Base-by-base conservation (phyloP, 2,797 vertebrate genomes). In the Phataginus tetradactyla region DNA sequence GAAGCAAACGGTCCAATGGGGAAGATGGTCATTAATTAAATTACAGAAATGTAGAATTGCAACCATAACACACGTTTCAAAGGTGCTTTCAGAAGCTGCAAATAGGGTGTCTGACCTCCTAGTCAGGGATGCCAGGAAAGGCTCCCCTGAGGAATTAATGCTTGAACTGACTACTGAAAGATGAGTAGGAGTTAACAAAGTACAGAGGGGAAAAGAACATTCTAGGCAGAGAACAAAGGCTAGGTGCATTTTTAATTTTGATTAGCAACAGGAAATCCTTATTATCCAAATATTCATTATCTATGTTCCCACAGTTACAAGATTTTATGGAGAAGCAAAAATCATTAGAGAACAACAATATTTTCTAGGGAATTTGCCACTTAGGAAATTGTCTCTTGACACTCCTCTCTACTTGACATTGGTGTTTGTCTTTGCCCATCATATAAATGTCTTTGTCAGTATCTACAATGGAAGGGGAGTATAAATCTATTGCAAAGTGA, bases 301-400 rank as follows among this genome's bases (percentile, higher is more conserved):
- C 42, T 86, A 64, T 96, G 39, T 90, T 32, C 27, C 27, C 37
- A 90, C 11, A 77, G 23, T 85, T 92, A 64, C 13, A 95, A 72
- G 45, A 80, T 68, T 94, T 94, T 96, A 75, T 95, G 21, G 15
- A 90, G 14, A 74, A 53, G 29, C n/a, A 74, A 80, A 95, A 34
- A 9, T 57, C 34, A 55, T 91, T 72, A 86, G 57, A 69, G 9
- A 68, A 91, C 25, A 66, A 72, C 32, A 49, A 79, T 80, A 94
- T 80, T 80, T 20, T 68, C 92, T 61, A 68, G 15, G 89, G 55
- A 86, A 83, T n/a, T 86, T 85, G 37, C 18, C n/a, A 86, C 20
- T 94, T 95, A 81, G 57, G 34, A 91, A 91, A 89, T 68, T 37
- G 29, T 66, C 7, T 64, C 27, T 61, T 34, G 95, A 74, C 39